Conservation (phyloP, 2,888 invertebrate genomes). For the Hyposoter didymator region DNA sequence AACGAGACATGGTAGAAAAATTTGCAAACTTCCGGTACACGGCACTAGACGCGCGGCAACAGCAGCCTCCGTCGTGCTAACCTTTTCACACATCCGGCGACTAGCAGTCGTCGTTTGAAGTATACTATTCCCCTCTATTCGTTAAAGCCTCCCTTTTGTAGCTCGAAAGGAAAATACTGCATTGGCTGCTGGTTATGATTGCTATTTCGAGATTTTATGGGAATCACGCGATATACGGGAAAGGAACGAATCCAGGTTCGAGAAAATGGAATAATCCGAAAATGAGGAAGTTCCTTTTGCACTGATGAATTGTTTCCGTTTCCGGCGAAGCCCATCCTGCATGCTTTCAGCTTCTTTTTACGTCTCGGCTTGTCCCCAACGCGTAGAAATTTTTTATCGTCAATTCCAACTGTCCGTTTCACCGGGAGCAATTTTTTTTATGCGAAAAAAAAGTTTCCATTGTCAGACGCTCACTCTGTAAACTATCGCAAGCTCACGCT, state of each 20-base stretch:
- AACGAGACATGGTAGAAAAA: neutral
- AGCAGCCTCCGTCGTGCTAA: neutral
- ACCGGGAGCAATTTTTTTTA: neutral
- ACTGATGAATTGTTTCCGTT: neutral
- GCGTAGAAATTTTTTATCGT: too few relatives aligned
- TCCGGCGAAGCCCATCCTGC: conserved; percentile 3
- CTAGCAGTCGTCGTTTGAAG: neutral
- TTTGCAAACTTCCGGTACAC: neutral
- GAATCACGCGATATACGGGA: conserved; percentile 2
- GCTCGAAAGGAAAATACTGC: neutral
- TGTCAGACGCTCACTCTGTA: neutral
- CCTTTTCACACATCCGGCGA: neutral
- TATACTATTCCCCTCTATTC: neutral
- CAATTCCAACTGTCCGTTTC: too few relatives aligned
- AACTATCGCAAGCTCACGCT: neutral
- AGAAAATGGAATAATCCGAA: neutral
- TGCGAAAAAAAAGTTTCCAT: too few relatives aligned
- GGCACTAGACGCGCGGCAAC: neutral
- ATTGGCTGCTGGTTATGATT: neutral
- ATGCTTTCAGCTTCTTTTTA: neutral
- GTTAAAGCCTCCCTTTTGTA: neutral
- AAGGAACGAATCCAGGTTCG: neutral
- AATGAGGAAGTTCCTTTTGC: neutral
- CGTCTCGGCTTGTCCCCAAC: too few relatives aligned
- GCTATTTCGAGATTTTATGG: neutral